phyloP scores from a whole-genome alignment of 2,888 invertebrate genomes.

The Venusia cambrica region DNA sequence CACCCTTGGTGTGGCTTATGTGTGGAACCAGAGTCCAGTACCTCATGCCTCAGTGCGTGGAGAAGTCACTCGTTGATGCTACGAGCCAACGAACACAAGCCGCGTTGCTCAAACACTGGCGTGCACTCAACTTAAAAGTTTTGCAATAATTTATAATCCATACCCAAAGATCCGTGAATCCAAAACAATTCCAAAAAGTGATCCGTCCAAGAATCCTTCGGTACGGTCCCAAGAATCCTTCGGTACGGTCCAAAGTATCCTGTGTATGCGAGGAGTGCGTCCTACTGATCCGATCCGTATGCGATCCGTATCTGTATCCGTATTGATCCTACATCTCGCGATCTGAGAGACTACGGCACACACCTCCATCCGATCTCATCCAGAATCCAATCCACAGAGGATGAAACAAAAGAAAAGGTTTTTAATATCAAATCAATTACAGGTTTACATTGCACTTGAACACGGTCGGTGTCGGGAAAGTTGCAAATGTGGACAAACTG shows the following conservation, averaged over 20 bases:
- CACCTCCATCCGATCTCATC: constrained; percentile 38
- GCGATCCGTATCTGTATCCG: too few relatives aligned
- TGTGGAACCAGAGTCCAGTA: too few relatives aligned
- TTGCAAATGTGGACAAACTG: constrained; percentile 15
- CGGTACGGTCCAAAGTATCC: constrained; percentile 28
- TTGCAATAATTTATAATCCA: constrained; percentile 69
- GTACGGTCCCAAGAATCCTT: constrained; percentile 54
- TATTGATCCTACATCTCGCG: constrained; percentile 19
- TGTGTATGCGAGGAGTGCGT: constrained; percentile 34
- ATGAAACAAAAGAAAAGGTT: constrained; percentile 79
- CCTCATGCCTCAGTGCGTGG: background rate
- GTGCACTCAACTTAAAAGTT: constrained; percentile 76
- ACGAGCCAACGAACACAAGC: constrained; percentile 17
- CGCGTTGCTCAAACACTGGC: constrained; percentile 65
- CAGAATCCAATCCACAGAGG: constrained; percentile 76
- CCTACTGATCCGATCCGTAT: constrained; percentile 25
- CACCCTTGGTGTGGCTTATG: too few relatives aligned
- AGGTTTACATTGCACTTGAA: constrained; percentile 15
- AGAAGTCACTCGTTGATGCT: constrained; percentile 1
- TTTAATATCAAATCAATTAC: constrained; percentile 50
- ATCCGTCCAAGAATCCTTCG: constrained; percentile 46
- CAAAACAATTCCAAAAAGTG: constrained; percentile 37
- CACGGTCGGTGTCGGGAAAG: background rate
- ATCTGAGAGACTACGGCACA: constrained; percentile 28
- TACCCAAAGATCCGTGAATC: constrained; percentile 72